Percentiles rank a stretch among this genome's conserved stretches.
These are phyloP conservation scores for Drosophila siamana DNA, from an alignment of 2,888 invertebrate genomes.

Conservation along the genomic window DNA sequence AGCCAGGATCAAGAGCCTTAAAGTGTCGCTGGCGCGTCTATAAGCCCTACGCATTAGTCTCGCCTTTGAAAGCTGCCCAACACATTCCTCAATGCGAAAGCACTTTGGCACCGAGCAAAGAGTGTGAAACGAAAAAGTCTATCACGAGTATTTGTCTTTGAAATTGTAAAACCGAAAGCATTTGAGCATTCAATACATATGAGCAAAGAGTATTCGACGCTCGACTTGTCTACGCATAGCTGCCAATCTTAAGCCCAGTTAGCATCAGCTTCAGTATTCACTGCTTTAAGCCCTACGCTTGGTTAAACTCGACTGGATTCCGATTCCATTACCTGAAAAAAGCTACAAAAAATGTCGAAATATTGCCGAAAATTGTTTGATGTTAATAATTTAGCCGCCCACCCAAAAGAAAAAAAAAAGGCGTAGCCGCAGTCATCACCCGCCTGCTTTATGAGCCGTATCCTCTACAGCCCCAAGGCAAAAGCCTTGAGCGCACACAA, in stretches of 20 bases:
- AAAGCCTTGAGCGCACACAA: constrained; percentile 8
- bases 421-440: constrained; percentile 9
- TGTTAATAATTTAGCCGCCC: constrained; percentile 60
- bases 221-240: not conserved
- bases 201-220: constrained; percentile 3
- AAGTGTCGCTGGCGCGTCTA: constrained; percentile 23
- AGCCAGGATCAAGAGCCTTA: constrained; percentile 17
- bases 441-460: constrained; percentile 13
- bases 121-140: not conserved
- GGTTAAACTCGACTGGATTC: constrained; percentile 56
- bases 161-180: not conserved
- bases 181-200: not conserved
- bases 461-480: not conserved
- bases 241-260: constrained; percentile 2
- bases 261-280: constrained; percentile 4
- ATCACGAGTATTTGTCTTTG: not conserved
- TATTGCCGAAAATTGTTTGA: constrained; percentile 40
- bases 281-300: constrained; percentile 27
- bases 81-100: not conserved
- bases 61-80: constrained; percentile 22
- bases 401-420: constrained; percentile 27
- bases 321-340: constrained; percentile 58
- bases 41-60: constrained; percentile 34
- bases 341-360: constrained; percentile 22
- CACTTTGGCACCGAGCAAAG: not conserved